Base-by-base conservation (phyloP, 2,797 vertebrate species). In the Anisognathus igniventris region DNA sequence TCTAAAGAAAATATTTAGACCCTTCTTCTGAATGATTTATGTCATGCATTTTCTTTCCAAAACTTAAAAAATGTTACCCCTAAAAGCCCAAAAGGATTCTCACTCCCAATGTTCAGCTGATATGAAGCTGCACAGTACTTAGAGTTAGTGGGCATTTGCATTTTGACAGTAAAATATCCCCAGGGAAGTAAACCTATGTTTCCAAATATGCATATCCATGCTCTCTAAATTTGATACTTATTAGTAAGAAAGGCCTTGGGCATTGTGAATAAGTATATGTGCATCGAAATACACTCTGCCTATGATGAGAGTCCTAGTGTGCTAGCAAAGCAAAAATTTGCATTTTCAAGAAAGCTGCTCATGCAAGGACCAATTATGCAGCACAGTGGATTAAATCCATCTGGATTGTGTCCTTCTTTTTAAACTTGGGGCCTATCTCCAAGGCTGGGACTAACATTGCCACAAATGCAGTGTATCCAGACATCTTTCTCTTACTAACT, bases 271-370 rank as follows among this genome's bases (percentile, higher is more conserved):
- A 88, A 80, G 13, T 71, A 14, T 54, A 57, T 53, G 53, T 65
- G 68, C 65, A 90, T 17, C 12, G 33, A 91, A 94, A 91, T 68
- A 22, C 42, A 42, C 53, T 47, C 6, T 74, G 68, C 27, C 83
- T 76, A n/a, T 77, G 64, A 83, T 64, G 21, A 79, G 67, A 74
- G 21, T n/a, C n/a, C 22, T 67, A 53, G 40, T 74, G 85, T 7
- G 27, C 76, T 74, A 77, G n/a, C 60, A 76, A 87, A 85, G 48
- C 31, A 88, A 86, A 95, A 94, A 67, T 74, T 92, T 62, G 40
- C 81, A 71, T 93, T 89, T 92, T 78, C 72, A 80, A 80, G 61
- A 27, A 77, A 45, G 39, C 14, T 90, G 45, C 40, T 77, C 75
- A 53, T 71, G 57, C 50, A 57, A 90, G 60, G 16, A 77, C 10